Conservation (phyloP, 2,888 invertebrate genomes). For the Caenorhabditis sulstoni region DNA sequence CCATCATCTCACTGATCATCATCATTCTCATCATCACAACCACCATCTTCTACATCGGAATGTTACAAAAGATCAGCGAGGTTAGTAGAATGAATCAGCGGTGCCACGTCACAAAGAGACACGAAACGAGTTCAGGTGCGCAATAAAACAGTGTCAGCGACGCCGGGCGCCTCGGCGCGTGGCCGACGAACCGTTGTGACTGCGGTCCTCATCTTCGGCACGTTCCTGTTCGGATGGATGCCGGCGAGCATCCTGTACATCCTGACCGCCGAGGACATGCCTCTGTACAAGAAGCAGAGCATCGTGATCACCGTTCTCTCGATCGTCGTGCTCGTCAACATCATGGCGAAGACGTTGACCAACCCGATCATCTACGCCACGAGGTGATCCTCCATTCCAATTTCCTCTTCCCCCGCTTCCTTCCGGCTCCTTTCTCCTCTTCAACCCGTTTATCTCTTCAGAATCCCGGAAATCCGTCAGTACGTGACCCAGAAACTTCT, state of each 20-base stretch:
- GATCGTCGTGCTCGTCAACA: conserved; percentile 83
- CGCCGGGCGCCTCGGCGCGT: conserved; percentile 57
- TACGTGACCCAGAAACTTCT: conserved; percentile 65
- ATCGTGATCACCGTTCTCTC: conserved; percentile 63
- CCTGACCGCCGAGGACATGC: conserved; percentile 81
- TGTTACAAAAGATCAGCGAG: conserved; percentile 81
- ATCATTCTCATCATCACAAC: conserved; percentile 84
- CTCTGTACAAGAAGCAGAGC: conserved; percentile 55
- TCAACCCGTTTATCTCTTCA: conserved; percentile 27
- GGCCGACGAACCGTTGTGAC: conserved; percentile 82
- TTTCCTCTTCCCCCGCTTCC: neutral
- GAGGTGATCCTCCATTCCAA: conserved; percentile 49
- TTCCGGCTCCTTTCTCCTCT: too few relatives aligned
- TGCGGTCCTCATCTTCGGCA: conserved; percentile 85
- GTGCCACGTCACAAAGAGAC: neutral
- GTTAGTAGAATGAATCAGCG: conserved; percentile 14
- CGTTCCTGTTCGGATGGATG: conserved; percentile 83
- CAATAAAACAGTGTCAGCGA: conserved; percentile 49
- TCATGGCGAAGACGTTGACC: conserved; percentile 85
- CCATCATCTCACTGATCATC: conserved; percentile 79
- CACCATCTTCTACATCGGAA: conserved; percentile 84
- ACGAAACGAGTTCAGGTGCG: conserved; percentile 55
- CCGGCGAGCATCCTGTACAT: conserved; percentile 84
- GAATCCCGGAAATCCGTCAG: conserved; percentile 70
- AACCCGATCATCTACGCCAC: conserved; percentile 86